A percentile compares a stretch with the other conserved stretches of the same genome.
Conservation (phyloP, 2,888 invertebrate species). For the Luperina testacea region DNA sequence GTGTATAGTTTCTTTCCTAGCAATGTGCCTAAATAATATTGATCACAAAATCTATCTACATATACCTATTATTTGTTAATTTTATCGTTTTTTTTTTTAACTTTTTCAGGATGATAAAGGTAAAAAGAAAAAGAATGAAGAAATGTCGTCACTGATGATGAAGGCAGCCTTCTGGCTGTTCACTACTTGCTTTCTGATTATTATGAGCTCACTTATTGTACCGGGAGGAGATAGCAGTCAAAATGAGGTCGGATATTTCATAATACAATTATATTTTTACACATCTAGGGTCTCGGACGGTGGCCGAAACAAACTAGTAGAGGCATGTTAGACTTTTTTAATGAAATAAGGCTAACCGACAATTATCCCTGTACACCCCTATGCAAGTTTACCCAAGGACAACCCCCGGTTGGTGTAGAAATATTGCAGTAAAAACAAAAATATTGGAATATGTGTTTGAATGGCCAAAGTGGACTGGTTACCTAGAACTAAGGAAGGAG, state of each 20-base stretch:
- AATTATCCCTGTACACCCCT: not conserved
- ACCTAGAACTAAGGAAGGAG: not conserved
- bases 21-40: not conserved
- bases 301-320: not conserved
- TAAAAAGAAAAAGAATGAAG: conserved; percentile 88
- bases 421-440: not conserved
- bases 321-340: not conserved
- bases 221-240: conserved; percentile 91
- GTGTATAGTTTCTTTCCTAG: not conserved
- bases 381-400: not conserved
- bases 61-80: not conserved
- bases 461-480: too few species aligned
- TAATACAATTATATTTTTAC: not conserved
- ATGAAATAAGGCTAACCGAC: not conserved
- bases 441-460: not conserved
- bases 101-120: conserved; percentile 79
- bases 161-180: conserved; percentile 95
- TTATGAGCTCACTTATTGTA: conserved; percentile 93
- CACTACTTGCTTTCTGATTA: conserved; percentile 93
- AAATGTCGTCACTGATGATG: conserved; percentile 92
- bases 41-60: not conserved
- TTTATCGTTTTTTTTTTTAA: not conserved
- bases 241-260: conserved; percentile 87
- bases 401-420: not conserved
- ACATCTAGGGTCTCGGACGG: too few species aligned